A percentile compares a stretch with the other conserved stretches of the same genome.
These are phyloP conservation scores for Archivesica marissinica DNA, from an alignment of 1,140 invertebrate species.

Conservation along the genomic window DNA sequence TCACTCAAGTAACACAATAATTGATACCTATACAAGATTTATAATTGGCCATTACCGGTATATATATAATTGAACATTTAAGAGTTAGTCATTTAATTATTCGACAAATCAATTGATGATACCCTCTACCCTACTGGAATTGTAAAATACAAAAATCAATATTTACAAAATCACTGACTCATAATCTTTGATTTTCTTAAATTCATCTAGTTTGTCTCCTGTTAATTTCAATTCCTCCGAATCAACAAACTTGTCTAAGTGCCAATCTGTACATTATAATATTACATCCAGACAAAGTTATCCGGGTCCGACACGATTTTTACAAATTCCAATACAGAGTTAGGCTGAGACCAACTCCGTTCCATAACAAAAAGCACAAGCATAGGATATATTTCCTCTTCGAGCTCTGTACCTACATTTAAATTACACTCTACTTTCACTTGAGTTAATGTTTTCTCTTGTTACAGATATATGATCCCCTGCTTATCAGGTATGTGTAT, in stretches of 20 bases:
- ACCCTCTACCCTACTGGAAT: not conserved
- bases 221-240: not conserved
- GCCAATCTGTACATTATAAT: constrained; percentile 32
- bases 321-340: not conserved
- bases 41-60: not conserved
- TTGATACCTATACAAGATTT: no score
- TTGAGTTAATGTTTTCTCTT: constrained; percentile 11
- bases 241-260: not conserved
- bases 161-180: not conserved
- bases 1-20: no score
- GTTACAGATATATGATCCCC: not conserved
- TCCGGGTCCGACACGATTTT: not conserved
- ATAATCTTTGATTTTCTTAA: not conserved
- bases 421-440: not conserved
- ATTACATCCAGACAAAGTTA: not conserved
- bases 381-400: not conserved
- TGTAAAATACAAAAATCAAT: not conserved
- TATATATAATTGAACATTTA: not conserved
- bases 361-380: not conserved
- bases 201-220: not conserved
- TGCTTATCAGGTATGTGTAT: not conserved
- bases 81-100: no score
- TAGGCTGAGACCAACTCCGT: no score
- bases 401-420: not conserved
- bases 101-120: not conserved